These are phyloP conservation scores for Hemibagrus guttatus DNA, from an alignment of 2,797 vertebrate species.

Conservation along the genomic window DNA sequence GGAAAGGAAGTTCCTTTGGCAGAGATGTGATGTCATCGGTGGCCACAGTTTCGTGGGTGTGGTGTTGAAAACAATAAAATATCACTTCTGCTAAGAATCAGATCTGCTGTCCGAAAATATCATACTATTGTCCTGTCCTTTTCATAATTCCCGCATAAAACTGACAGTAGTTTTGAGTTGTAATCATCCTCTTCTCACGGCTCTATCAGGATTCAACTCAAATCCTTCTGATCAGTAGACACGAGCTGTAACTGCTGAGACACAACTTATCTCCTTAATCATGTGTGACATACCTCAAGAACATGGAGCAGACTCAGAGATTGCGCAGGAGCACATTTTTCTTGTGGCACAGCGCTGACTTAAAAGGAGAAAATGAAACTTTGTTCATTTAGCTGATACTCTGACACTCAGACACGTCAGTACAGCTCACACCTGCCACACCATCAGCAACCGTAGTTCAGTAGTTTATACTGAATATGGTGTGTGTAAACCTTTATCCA, in stretches of 20 bases:
- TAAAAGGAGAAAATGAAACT: too few relatives aligned
- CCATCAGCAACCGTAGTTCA: not conserved
- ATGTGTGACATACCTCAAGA: too few relatives aligned
- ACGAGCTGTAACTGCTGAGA: too few relatives aligned
- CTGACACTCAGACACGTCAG: too few relatives aligned
- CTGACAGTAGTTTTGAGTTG: not conserved
- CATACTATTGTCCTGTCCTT: not conserved
- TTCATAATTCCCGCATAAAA: not conserved
- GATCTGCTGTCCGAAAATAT: not conserved
- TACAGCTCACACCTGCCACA: not conserved
- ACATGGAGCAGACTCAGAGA: too few relatives aligned
- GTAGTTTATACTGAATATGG: not conserved
- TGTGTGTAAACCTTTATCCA: not conserved
- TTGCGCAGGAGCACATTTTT: too few relatives aligned
- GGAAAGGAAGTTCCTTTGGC: not conserved
- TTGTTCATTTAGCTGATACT: not conserved
- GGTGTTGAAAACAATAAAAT: slow-evolving; percentile 17
- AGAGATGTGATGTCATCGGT: slow-evolving; percentile 1
- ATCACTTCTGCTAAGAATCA: not conserved
- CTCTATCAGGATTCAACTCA: too few relatives aligned
- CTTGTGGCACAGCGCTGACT: too few relatives aligned
- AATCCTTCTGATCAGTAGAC: too few relatives aligned
- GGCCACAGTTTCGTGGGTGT: slow-evolving; percentile 23
- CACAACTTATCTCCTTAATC: too few relatives aligned
- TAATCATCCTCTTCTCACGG: not conserved